A percentile compares a stretch with the other conserved stretches of the same genome.
Evolutionary conservation across 2,888 invertebrate genomes (phyloP).

Genomic region (Neuroscelio doddi): DNA sequence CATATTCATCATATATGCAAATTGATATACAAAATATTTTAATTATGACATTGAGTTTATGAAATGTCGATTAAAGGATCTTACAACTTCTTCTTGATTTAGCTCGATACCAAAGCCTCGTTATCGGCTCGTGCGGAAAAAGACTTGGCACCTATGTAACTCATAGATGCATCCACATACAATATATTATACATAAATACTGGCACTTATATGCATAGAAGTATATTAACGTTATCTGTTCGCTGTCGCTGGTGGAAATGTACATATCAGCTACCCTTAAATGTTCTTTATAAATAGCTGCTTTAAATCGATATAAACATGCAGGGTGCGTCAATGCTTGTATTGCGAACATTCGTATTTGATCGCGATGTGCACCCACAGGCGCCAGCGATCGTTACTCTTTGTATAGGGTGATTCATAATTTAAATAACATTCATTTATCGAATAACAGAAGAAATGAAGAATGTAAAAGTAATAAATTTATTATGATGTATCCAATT

Average conservation of each 20-base stretch:
- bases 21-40: no score
- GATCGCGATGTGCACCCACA: conserved; percentile 5
- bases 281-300: no score
- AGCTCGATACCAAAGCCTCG: conserved; percentile 7
- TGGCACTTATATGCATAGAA: background rate
- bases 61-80: conserved; percentile 23
- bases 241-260: conserved; percentile 6
- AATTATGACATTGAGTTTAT: no score
- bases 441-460: conserved; percentile 23
- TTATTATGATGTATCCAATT: conserved; percentile 38
- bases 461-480: conserved; percentile 36
- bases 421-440: conserved; percentile 11
- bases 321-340: no score
- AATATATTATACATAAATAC: no score
- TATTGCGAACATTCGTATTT: no score
- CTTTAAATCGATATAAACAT: no score
- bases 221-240: conserved; percentile 4
- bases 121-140: conserved; percentile 24
- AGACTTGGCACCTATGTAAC: conserved; percentile 19
- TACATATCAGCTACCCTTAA: background rate
- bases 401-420: conserved; percentile 3
- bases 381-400: background rate
- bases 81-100: conserved; percentile 13
- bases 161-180: conserved; percentile 10
- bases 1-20: no score